Evolutionary conservation across 1,140 invertebrate genomes (phyloP), one percentile per base, ranked within the genome.

Genomic region (Drosophila sproati): DNA sequence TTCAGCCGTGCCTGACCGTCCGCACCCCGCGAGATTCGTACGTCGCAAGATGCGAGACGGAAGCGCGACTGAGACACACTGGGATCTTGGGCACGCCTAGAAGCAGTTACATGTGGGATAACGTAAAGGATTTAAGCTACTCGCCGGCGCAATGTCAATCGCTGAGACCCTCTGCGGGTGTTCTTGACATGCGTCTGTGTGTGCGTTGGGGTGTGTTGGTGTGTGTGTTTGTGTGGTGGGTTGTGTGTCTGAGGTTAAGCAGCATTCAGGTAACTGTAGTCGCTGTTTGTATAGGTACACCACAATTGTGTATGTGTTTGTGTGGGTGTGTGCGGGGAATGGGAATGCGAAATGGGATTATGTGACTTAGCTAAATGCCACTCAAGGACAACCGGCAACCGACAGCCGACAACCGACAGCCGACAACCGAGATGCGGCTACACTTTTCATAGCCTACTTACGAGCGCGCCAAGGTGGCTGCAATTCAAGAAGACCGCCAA

Each of bases 111-210:
- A 59, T 51, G 77, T 45, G 77, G 80, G 72, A 79, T 82, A 82
- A 76, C 64, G 80, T 83, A 66, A 79, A 73, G 80, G 80, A 83
- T 83, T 83, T 82, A 82, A 83, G 80, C 76, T 78, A 83, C 80
- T 82, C 78, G 79, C 79, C 67, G 63, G 59, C 20, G 20, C 71
- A 78, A 82, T 78, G 78, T 63, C 74, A 69, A 45, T 62, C 48
- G 67, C 75, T 82, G 60, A 76, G 71, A 61, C 51, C 62, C 80
- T 57, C 68, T 56, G 47, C 63, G 73, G 50, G 59, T 56, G 2
- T 55, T 1, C 7, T 10, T 8, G 7, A 8, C 47, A 2, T 48
- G 34, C 5, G 7, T 54, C 43, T 56, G 28, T 52, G 29, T 29
- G 35, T 45, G 52, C 12, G 43, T 28, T 31, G 43, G 43, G 70